A percentile compares a stretch with the other conserved stretches of the same genome.
phyloP scores from a whole-genome alignment of 2,888 invertebrate species.

The Tetranychus piercei region DNA sequence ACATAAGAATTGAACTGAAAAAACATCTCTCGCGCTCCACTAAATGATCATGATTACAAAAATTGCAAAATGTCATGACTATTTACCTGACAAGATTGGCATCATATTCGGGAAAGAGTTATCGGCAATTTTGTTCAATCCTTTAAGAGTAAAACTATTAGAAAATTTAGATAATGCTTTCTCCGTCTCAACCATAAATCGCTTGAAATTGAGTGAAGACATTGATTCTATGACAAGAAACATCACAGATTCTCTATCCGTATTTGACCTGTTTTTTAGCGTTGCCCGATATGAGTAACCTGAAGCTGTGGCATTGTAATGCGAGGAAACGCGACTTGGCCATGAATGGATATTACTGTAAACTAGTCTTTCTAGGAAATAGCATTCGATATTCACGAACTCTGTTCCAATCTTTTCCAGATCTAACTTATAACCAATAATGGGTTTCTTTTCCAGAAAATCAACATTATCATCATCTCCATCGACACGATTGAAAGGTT shows the following conservation, averaged over 20 bases:
- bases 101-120: constrained; percentile 80
- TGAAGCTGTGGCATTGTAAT: too few species aligned
- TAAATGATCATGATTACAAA: not conserved
- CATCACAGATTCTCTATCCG: not conserved
- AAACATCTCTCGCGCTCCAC: not conserved
- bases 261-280: not conserved
- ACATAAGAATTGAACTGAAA: too few species aligned
- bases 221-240: constrained; percentile 7
- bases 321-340: not conserved
- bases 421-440: not conserved
- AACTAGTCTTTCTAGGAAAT: not conserved
- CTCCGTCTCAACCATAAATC: not conserved
- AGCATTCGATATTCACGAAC: not conserved
- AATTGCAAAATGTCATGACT: too few species aligned
- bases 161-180: constrained; percentile 47
- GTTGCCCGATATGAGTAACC: too few species aligned
- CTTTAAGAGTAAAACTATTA: constrained; percentile 50
- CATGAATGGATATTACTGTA: not conserved
- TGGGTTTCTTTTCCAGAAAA: not conserved
- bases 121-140: constrained; percentile 64
- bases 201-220: constrained; percentile 6
- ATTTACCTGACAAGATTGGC: constrained; percentile 51
- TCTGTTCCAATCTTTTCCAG: not conserved
- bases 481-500: not conserved
- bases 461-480: not conserved